phyloP scores from a whole-genome alignment of 92 coral and sea anemone species.

The Virgularia gustaviana region DNA sequence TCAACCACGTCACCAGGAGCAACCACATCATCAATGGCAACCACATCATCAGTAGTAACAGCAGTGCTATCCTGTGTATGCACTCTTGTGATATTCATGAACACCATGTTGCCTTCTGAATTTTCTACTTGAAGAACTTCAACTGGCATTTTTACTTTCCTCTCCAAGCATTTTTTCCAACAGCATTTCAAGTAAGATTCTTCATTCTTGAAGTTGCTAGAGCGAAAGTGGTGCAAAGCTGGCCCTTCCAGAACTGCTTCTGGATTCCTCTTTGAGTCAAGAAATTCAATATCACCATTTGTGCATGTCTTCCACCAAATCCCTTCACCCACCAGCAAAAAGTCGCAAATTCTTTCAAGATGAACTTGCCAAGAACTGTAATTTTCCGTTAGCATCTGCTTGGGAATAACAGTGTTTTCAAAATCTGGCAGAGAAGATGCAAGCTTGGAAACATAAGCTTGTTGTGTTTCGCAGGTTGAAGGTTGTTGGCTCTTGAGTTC shows the following conservation, averaged over 20 bases:
- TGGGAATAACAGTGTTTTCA: constrained; percentile 36
- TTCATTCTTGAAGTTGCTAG: constrained; percentile 43
- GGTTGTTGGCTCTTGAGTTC: constrained; percentile 9
- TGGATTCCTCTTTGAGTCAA: constrained; percentile 42
- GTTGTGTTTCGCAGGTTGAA: constrained; percentile 16
- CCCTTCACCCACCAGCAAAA: constrained; percentile 35
- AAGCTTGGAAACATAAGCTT: constrained; percentile 35
- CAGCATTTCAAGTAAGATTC: constrained; percentile 36
- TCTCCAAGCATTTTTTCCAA: constrained; percentile 37
- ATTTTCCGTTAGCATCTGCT: constrained; percentile 9
- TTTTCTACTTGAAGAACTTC: constrained; percentile 25
- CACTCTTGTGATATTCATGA: background rate
- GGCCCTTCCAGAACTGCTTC: constrained; percentile 43
- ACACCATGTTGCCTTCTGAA: constrained; percentile 34
- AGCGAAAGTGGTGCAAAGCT: constrained; percentile 56
- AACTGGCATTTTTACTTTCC: constrained; percentile 26
- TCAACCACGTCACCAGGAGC: too few species aligned
- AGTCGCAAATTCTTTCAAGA: constrained; percentile 43
- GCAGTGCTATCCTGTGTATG: too few species aligned
- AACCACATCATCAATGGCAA: constrained; percentile 1
- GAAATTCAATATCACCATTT: constrained; percentile 53
- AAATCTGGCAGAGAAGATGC: constrained; percentile 38
- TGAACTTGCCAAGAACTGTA: constrained; percentile 34
- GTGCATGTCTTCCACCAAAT: constrained; percentile 57
- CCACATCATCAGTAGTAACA: background rate